Conservation (phyloP, 2,797 vertebrate genomes). For the Eutrigla gurnardus region DNA sequence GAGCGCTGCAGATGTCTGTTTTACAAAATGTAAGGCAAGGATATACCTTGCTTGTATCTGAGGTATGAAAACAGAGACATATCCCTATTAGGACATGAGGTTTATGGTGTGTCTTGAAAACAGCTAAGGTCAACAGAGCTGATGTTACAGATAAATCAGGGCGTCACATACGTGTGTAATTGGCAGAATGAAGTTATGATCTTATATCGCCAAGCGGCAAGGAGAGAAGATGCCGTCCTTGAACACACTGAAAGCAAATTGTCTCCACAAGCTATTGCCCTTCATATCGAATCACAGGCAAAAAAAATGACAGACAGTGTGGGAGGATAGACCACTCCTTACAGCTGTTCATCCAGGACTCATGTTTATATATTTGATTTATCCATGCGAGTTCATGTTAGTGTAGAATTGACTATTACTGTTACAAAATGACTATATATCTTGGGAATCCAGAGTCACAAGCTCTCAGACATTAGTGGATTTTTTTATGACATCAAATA, state of each 20-base stretch:
- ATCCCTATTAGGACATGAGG: background rate
- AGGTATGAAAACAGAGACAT: conserved; percentile 6
- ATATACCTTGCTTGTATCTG: background rate
- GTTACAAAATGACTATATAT: background rate
- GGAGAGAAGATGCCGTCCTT: conserved; percentile 55
- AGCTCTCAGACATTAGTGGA: background rate
- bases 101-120: conserved; percentile 25
- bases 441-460: background rate
- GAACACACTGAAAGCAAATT: conserved; percentile 52
- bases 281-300: conserved; percentile 60
- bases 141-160: conserved; percentile 9
- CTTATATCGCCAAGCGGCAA: background rate
- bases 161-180: conserved; percentile 21
- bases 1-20: background rate
- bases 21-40: background rate
- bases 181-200: conserved; percentile 47
- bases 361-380: conserved; percentile 23
- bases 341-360: conserved; percentile 25
- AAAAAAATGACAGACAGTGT: conserved; percentile 45
- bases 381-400: conserved; percentile 15
- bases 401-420: background rate
- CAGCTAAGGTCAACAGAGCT: background rate
- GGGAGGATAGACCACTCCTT: conserved; percentile 27
- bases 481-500: background rate
- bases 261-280: conserved; percentile 40